Evolutionary conservation across 2,888 invertebrate species (phyloP), one percentile per base, ranked within the genome.

Genomic region (Norana najaformis): DNA sequence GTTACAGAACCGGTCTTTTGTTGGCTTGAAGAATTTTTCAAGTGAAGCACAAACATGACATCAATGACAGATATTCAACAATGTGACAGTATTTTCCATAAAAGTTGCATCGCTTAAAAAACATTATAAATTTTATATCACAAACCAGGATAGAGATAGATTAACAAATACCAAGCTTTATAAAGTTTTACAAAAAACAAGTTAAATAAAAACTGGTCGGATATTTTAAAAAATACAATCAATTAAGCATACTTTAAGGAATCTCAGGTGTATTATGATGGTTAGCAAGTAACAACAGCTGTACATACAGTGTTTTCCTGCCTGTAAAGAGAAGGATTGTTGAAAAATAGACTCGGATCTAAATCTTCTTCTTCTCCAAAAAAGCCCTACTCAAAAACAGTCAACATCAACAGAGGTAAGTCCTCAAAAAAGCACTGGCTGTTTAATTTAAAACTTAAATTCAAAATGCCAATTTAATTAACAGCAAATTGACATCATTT

Each of bases 361-460:
- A 41, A 53, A 36, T 89, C 89, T 38, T 89, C 89, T n/a, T 89
- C 53, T 69, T 89, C 89, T 69, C 89, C 89, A 89, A 89, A 89
- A 37, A 89, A 89, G n/a, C 89, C 89, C 89, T 89, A 36, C 4
- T 35, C 85, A 35, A 35, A 35, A 85, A 85, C 35, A 85, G 83
- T 83, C 1, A 83, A 34, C 20, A 34, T 34, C 35, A 35, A 83
- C 16, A 30, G 13, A 35, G n/a, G n/a, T 83, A 35, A 83, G 83
- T 4, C 35, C 34, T 83, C 20, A 5, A 3, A 3, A 47, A 20
- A 47, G 23, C 47, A 47, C 23, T 6, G 6, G 23, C 6, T 3
- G 23, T 47, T 18, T 41, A 41, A 41, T 41, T 18, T 41, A 47
- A 47, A 47, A 23, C 6, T 23, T 2, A 47, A 47, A 47, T 47